These are phyloP conservation scores for Typhlichthys subterraneus DNA, from an alignment of 2,797 vertebrate species.

Conservation along the genomic window DNA sequence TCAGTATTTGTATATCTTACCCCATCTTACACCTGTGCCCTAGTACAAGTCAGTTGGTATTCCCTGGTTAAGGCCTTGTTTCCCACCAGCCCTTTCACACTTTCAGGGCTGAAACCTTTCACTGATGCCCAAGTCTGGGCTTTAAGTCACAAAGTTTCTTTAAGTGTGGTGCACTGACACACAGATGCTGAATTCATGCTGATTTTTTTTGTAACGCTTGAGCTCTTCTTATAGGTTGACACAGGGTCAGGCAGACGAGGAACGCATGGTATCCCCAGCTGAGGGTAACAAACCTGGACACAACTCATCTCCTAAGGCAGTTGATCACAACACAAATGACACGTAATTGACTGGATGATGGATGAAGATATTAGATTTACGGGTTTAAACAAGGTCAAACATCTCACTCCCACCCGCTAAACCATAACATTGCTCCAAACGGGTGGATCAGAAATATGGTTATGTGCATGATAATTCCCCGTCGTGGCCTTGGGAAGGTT, in stretches of 20 bases:
- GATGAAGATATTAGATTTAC: slow-evolving; percentile 78
- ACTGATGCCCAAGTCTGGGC: slow-evolving; percentile 9
- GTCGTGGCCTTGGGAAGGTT: slow-evolving; percentile 71
- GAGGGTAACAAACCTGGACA: slow-evolving; percentile 47
- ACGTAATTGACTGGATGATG: slow-evolving; percentile 80
- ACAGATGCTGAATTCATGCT: no score
- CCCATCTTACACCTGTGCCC: slow-evolving; percentile 68
- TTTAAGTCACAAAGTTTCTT: no score
- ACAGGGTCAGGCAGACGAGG: background rate
- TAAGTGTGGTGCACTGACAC: no score
- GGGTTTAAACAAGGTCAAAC: slow-evolving; percentile 79
- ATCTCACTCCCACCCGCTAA: slow-evolving; percentile 75
- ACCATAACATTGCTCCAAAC: slow-evolving; percentile 65
- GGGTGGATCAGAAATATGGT: slow-evolving; percentile 70
- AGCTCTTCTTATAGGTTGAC: background rate
- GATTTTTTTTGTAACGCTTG: no score
- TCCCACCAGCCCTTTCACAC: slow-evolving; percentile 62
- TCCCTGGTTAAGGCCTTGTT: slow-evolving; percentile 62
- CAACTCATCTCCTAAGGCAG: slow-evolving; percentile 67
- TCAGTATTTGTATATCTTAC: slow-evolving; percentile 77
- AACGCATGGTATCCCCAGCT: background rate
- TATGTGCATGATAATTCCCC: slow-evolving; percentile 75
- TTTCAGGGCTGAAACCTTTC: slow-evolving; percentile 27
- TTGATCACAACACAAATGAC: slow-evolving; percentile 79
- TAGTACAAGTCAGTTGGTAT: slow-evolving; percentile 67